phyloP scores from a whole-genome alignment of 2,113 vertebrate genomes.

The Bostrychus sinensis region DNA sequence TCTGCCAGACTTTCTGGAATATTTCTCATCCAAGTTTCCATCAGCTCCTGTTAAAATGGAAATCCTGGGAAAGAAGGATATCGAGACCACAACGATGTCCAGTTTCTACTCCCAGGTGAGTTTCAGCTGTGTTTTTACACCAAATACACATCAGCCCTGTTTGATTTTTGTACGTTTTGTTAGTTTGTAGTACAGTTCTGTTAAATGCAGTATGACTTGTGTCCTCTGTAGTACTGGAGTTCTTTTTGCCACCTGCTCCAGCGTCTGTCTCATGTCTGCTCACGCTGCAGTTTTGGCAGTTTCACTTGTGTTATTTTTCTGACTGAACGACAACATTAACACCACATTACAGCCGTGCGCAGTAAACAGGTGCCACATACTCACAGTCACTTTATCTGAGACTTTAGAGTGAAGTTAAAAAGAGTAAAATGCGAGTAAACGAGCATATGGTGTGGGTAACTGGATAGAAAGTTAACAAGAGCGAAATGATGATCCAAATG shows the following conservation, averaged over 20 bases:
- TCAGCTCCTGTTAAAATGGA: conserved; percentile 98
- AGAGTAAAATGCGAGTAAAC: no score
- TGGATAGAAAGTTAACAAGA: no score
- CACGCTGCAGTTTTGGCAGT: conserved; percentile 36
- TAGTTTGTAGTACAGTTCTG: no score
- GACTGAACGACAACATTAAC: conserved; percentile 13
- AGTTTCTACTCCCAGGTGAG: conserved; percentile 98
- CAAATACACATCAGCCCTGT: background rate
- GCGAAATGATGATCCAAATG: no score
- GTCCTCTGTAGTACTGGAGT: conserved; percentile 2
- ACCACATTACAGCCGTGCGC: background rate
- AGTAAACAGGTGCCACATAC: background rate
- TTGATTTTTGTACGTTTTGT: background rate
- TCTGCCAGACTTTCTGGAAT: conserved; percentile 97
- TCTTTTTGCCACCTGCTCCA: conserved; percentile 34
- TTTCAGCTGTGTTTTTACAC: background rate
- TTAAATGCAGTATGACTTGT: no score
- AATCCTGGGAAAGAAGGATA: conserved; percentile 98
- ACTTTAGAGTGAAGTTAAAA: no score
- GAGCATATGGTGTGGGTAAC: no score
- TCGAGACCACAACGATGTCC: conserved; percentile 98
- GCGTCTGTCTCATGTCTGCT: conserved; percentile 54
- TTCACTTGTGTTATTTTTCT: conserved; percentile 28
- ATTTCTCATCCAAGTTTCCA: conserved; percentile 97
- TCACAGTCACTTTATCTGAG: background rate